phyloP scores from a whole-genome alignment of 2,797 vertebrate genomes.

The Toxotes lorentzi region DNA sequence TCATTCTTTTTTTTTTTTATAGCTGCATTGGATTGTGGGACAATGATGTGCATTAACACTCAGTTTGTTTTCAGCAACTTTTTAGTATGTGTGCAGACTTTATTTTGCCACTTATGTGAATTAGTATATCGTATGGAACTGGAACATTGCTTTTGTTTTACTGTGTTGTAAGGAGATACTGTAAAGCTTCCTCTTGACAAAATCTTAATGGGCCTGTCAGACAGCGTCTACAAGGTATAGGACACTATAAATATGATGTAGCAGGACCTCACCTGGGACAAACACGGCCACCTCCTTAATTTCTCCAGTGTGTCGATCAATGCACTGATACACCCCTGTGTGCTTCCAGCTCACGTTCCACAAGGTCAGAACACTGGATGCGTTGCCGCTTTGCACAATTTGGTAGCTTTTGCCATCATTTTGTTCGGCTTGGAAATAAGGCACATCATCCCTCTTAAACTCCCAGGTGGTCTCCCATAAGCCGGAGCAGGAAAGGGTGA shows the following conservation, averaged over 20 bases:
- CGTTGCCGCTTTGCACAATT: conserved; percentile 59
- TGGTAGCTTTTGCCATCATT: conserved; percentile 30
- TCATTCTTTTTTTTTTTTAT: not conserved
- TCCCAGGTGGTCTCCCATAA: conserved; percentile 82
- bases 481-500: conserved; percentile 87
- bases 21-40: not conserved
- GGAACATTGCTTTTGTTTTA: not conserved
- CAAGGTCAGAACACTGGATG: conserved; percentile 85
- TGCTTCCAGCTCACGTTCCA: conserved; percentile 86
- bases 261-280: conserved; percentile 88
- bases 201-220: no score
- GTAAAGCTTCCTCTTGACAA: no score
- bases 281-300: conserved; percentile 88
- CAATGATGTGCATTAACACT: not conserved
- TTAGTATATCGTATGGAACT: not conserved
- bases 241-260: not conserved
- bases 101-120: not conserved
- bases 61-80: no score
- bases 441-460: conserved; percentile 79
- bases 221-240: not conserved
- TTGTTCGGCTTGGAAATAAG: conserved; percentile 66
- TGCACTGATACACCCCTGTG: conserved; percentile 91
- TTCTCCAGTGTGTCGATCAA: conserved; percentile 69
- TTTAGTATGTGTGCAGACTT: not conserved
- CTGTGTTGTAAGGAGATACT: no score